Base-by-base conservation (phyloP, 2,888 invertebrate species). In the Camptogramma bilineatum region DNA sequence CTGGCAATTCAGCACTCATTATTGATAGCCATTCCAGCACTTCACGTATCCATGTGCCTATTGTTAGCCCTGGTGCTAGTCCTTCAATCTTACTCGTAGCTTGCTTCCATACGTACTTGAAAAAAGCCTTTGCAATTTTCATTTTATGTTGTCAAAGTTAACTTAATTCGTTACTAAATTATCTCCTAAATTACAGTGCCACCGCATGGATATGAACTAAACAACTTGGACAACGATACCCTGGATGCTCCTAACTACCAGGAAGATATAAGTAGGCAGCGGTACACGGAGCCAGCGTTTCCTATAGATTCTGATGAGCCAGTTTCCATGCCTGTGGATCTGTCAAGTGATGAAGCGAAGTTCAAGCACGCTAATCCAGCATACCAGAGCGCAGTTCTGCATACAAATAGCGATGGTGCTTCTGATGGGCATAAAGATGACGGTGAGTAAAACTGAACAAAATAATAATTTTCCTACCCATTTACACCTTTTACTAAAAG, bases 331-430 rank as follows among this genome's bases (percentile, higher is more conserved):
- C 92, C 89, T 63, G 88, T 81, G 42, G 88, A 83, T 31, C 74
- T 89, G 48, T 86, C 85, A 50, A 88, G 88, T 44, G 90, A 89
- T 52, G 93, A 92, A 71, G 84, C 90, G 63, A 90, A 94, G 66
- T 96, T 96, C 85, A 96, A 95, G 77, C 95, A 96, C 81, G 94
- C 95, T 60, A 96, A 95, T 77, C 96, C 96, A 0, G 94, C 95
- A 42, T 96, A 97, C 81, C 96, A 96, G 79, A 96, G 96, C 68
- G 96, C 96, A 13, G 95, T 96, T 79, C 94, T 96, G 2, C 94
- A 93, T 66, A 94, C 94, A 61, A 84, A 77, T 67, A 86, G 79
- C 58, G 91, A 89, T 53, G 81, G 79, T 10, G 77, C 84, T 10
- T 81, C 84, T 16, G 91, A 92, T 66, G 84, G 82, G 51, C 81